These are phyloP conservation scores for Microplitis mediator DNA, from an alignment of 1,140 invertebrate genomes.

Conservation along the genomic window DNA sequence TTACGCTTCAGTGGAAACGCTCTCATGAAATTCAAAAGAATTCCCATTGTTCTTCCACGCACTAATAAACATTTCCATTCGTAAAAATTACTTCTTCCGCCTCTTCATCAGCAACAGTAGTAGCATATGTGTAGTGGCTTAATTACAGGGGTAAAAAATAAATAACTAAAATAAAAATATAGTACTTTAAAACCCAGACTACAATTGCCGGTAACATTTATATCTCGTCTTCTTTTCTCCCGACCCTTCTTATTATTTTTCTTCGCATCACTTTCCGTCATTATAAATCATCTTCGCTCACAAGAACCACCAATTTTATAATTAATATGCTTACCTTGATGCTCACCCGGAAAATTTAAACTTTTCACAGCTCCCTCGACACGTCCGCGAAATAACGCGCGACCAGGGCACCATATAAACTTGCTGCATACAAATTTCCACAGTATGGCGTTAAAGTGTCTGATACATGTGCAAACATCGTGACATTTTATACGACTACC, in stretches of 20 bases:
- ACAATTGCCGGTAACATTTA: too few relatives aligned
- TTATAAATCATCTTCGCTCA: not conserved
- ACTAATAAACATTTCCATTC: not conserved
- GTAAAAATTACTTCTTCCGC: not conserved
- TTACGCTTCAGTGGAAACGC: not conserved
- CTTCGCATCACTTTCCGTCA: not conserved
- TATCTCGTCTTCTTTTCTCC: too few relatives aligned
- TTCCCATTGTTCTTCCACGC: not conserved
- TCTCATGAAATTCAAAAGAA: not conserved
- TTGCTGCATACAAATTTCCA: conserved; percentile 48
- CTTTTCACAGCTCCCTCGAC: conserved; percentile 19
- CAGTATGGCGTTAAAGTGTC: conserved; percentile 41
- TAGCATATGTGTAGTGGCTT: not conserved
- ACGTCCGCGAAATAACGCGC: conserved; percentile 30
- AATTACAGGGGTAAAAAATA: not conserved
- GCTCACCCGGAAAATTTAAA: conserved; percentile 3
- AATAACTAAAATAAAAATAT: not conserved
- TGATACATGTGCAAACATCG: conserved; percentile 27
- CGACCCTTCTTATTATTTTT: not conserved
- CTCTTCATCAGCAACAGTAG: not conserved
- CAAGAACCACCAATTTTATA: not conserved
- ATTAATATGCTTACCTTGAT: conserved; percentile 8
- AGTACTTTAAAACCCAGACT: not conserved
- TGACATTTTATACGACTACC: conserved; percentile 11
- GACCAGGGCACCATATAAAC: conserved; percentile 43